phyloP scores from a whole-genome alignment of 2,888 invertebrate species.

The Odontocolon sp. region DNA sequence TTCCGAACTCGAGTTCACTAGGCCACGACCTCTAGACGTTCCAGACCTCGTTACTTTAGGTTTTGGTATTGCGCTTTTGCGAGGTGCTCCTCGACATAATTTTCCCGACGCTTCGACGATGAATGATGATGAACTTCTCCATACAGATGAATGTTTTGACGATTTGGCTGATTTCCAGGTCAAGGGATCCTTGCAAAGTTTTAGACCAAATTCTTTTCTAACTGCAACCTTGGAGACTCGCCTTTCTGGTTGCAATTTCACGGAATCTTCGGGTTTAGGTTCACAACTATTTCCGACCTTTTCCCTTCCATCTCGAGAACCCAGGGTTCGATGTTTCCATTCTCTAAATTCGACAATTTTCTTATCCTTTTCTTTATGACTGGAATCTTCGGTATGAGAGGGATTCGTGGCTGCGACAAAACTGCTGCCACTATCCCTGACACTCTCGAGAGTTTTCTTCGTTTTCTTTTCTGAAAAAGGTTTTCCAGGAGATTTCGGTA shows the following conservation, averaged over 20 bases:
- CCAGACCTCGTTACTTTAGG: conserved; percentile 58
- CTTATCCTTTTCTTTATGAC: neutral
- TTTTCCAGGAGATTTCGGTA: conserved; percentile 22
- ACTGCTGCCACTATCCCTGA: neutral
- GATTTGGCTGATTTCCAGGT: conserved; percentile 48
- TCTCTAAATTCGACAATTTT: conserved; percentile 2
- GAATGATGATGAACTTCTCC: conserved; percentile 51
- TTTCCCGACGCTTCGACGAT: conserved; percentile 5
- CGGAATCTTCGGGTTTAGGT: neutral
- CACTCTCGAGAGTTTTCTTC: neutral
- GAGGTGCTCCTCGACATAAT: conserved; percentile 11
- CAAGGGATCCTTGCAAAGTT: conserved; percentile 60
- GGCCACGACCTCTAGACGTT: conserved; percentile 58
- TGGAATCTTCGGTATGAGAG: neutral
- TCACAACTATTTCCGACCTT: conserved; percentile 5
- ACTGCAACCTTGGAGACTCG: conserved; percentile 51
- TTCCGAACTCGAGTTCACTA: conserved; percentile 75
- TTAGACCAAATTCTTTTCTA: conserved; percentile 68
- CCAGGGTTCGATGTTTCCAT: neutral
- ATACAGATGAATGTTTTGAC: conserved; percentile 60
- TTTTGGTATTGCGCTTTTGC: conserved; percentile 69
- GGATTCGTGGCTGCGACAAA: neutral
- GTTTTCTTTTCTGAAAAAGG: neutral
- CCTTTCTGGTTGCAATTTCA: conserved; percentile 25
- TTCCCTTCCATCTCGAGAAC: conserved; percentile 4